Conservation (phyloP, 2,888 invertebrate species). For the Achlya flavicornis region DNA sequence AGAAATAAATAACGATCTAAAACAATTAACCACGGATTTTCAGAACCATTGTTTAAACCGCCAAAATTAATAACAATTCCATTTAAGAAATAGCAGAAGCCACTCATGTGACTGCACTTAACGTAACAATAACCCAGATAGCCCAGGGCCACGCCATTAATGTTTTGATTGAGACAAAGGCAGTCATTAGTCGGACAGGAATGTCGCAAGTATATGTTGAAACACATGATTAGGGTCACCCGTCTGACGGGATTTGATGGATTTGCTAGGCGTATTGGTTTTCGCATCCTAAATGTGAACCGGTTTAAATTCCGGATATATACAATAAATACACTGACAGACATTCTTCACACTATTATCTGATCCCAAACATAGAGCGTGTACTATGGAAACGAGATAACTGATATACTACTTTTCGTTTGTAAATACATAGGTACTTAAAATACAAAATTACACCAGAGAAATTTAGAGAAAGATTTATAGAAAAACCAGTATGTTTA, state of each 20-base stretch:
- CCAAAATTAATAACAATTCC: background rate
- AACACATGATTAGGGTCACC: conserved; percentile 15
- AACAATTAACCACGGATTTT: too few species aligned
- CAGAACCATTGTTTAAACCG: too few species aligned
- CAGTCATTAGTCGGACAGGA: conserved; percentile 17
- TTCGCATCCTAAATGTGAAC: background rate
- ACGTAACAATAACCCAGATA: conserved; percentile 4
- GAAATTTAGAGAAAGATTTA: too few species aligned
- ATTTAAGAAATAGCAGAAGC: background rate
- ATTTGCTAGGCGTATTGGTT: background rate
- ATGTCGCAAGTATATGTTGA: conserved; percentile 14
- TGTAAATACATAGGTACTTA: too few species aligned
- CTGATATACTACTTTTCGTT: too few species aligned
- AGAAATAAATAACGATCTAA: too few species aligned
- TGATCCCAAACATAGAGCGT: too few species aligned
- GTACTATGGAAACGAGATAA: too few species aligned
- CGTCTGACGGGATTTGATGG: conserved; percentile 11
- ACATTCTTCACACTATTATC: too few species aligned
- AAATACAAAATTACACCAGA: too few species aligned
- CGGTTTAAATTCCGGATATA: background rate
- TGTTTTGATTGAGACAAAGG: conserved; percentile 15
- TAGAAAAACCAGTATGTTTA: too few species aligned
- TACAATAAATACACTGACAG: too few species aligned
- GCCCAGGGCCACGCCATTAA: conserved; percentile 3
- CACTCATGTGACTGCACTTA: background rate